phyloP scores from a whole-genome alignment of 2,888 invertebrate genomes.

The Mythimna vitellina region DNA sequence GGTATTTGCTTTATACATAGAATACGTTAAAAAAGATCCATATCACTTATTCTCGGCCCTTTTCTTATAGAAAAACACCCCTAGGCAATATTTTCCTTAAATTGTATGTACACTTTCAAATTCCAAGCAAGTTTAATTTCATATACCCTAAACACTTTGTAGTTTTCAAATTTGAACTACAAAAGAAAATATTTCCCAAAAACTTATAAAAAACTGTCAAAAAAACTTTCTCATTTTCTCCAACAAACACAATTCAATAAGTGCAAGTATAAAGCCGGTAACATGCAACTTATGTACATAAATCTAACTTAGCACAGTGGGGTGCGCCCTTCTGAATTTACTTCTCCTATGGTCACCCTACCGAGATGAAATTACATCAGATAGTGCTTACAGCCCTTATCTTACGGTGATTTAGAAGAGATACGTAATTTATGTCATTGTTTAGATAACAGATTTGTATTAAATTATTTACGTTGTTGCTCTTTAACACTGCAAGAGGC shows the following conservation, averaged over 20 bases:
- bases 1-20: no score
- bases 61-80: no score
- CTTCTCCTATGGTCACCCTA: constrained; percentile 82
- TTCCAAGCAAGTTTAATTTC: background rate
- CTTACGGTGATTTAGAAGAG: constrained; percentile 70
- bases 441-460: constrained; percentile 53
- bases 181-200: constrained; percentile 25
- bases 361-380: constrained; percentile 81
- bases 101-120: background rate
- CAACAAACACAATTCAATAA: constrained; percentile 58
- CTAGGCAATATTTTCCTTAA: no score
- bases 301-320: constrained; percentile 74
- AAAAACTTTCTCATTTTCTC: constrained; percentile 44
- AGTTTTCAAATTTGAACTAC: constrained; percentile 4
- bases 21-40: no score
- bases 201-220: constrained; percentile 45
- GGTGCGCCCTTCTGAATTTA: constrained; percentile 79
- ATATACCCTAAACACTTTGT: background rate
- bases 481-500: constrained; percentile 31
- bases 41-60: no score
- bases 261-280: constrained; percentile 48
- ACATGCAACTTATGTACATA: constrained; percentile 68
- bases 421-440: constrained; percentile 66
- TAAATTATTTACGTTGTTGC: constrained; percentile 55
- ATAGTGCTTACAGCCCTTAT: constrained; percentile 76